phyloP scores from a whole-genome alignment of 2,888 invertebrate species.

The Glomeris marginata region DNA sequence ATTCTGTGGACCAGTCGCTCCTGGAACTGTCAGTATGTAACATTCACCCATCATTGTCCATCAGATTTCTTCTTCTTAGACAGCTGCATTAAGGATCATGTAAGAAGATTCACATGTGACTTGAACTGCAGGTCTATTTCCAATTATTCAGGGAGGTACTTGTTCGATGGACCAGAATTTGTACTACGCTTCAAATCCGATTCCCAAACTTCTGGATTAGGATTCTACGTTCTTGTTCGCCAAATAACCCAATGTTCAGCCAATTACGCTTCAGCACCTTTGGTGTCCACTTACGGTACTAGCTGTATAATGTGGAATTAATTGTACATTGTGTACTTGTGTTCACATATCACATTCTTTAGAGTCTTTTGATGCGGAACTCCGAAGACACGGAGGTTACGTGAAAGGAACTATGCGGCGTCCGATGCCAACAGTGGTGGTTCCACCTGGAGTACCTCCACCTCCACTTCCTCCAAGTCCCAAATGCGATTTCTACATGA shows the following conservation, averaged over 20 bases:
- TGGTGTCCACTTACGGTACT: neutral
- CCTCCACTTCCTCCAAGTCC: slow-evolving; percentile 13
- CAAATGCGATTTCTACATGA: slow-evolving; percentile 19
- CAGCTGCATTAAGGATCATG: too few relatives aligned
- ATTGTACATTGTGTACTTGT: too few relatives aligned
- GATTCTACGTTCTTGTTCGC: slow-evolving; percentile 19
- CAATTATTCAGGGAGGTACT: slow-evolving; percentile 17
- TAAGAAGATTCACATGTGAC: too few relatives aligned
- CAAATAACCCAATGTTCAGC: slow-evolving; percentile 19
- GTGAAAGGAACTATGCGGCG: neutral
- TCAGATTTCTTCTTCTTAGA: too few relatives aligned
- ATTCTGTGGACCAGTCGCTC: slow-evolving; percentile 17
- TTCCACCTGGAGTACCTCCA: too few relatives aligned
- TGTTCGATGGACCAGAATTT: slow-evolving; percentile 17
- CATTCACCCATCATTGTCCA: too few relatives aligned
- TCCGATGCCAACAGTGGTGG: too few relatives aligned
- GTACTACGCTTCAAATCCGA: slow-evolving; percentile 19
- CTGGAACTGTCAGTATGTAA: slow-evolving; percentile 18
- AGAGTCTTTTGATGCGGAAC: too few relatives aligned
- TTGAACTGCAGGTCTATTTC: too few relatives aligned
- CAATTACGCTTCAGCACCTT: slow-evolving; percentile 6
- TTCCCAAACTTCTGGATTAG: slow-evolving; percentile 18
- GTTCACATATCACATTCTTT: neutral
- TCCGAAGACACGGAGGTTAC: neutral
- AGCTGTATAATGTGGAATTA: too few relatives aligned